These are phyloP conservation scores for Linyphia triangularis DNA, from an alignment of 2,888 invertebrate species.

Conservation along the genomic window DNA sequence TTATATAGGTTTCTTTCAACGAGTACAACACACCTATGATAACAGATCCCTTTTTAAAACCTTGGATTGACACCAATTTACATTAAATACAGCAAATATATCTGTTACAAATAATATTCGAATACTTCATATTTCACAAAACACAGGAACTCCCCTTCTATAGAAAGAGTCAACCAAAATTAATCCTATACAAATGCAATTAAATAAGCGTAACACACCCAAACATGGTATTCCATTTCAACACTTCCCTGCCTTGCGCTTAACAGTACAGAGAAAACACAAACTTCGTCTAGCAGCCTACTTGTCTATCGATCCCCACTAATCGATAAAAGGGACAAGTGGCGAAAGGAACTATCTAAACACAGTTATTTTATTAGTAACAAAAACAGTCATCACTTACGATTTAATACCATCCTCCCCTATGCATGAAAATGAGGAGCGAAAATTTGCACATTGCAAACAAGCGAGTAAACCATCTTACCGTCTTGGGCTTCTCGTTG, in stretches of 20 bases:
- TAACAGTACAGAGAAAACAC: conserved; percentile 20
- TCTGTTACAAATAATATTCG: too few relatives aligned
- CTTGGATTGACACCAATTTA: too few relatives aligned
- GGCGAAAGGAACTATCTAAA: background rate
- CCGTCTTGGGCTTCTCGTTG: conserved; percentile 54
- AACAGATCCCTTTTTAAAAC: too few relatives aligned
- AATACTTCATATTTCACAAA: too few relatives aligned
- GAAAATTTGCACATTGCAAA: conserved; percentile 53
- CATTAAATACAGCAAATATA: too few relatives aligned
- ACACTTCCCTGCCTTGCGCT: background rate
- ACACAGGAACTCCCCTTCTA: too few relatives aligned
- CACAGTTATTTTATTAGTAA: conserved; percentile 1
- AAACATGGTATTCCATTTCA: background rate
- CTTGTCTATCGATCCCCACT: background rate
- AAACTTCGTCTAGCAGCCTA: background rate
- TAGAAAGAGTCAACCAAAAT: background rate
- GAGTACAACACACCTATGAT: too few relatives aligned
- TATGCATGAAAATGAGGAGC: conserved; percentile 37
- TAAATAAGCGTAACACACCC: background rate
- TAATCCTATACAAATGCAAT: background rate
- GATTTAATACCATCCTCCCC: conserved; percentile 62
- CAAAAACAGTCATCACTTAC: conserved; percentile 48
- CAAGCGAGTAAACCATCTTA: conserved; percentile 69
- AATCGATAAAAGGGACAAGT: background rate
- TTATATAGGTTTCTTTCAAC: too few relatives aligned